Evolutionary conservation across 23 tunicate species (phyloP), one percentile per base, ranked within the genome.

Genomic region (Halocynthia roretzi): DNA sequence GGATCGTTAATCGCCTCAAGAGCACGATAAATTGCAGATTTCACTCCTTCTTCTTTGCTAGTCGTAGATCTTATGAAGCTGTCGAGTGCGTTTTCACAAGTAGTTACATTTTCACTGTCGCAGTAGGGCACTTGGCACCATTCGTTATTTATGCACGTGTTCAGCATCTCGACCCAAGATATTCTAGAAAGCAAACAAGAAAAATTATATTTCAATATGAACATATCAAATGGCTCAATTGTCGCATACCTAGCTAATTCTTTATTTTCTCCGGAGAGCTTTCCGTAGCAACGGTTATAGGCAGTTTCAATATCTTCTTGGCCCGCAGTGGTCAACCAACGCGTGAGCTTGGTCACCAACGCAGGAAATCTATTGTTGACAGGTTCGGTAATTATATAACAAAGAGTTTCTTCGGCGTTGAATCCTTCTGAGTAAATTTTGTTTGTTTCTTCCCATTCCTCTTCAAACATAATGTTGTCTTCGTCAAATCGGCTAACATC

Each of bases 381-480:
- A 49, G 54, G 54, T 5, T 17, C 22, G 10, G 55, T 71, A 10
- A 71, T 22, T 8, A 71, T 52, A 10, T 51, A 8, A 1, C 31
- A 49, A 15, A 71, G 48, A 18, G 76, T 51, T 71, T 11, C 76
- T 8, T 40, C 56, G 5, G 76, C 76, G n/a, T 71, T 53, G 76
- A 71, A 71, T 18, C 56, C 55, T 22, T 22, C 55, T 52, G 10
- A 44, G 76, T 71, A 71, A 9, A 71, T 22, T 9, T 44, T 6
- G 76, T 71, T 50, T 71, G 76, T 71, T 71, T 71, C 76, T 22
- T 71, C 76, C 76, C 76, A 71, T 15, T 71, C 76, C 48, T 71
- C 76, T 53, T 71, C 76, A 51, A 71, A 71, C 76, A 71, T 71
- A 15, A 71, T 71, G n/a, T 50, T 71, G 76, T 71, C 76, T 71